Conservation (phyloP, 2,888 invertebrate species). For the Agonum fuliginosum region DNA sequence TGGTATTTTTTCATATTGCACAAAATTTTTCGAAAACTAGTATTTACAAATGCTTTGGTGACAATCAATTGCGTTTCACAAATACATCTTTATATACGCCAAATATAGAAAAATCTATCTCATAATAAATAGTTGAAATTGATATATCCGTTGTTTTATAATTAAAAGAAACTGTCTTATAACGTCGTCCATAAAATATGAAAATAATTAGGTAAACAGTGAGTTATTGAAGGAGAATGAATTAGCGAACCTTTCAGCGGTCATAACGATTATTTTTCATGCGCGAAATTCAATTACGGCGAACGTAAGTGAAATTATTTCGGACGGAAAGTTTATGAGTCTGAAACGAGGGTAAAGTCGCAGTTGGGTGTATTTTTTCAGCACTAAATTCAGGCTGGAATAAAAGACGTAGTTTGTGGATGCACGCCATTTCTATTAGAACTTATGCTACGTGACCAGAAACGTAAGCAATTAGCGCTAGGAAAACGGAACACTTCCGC, state of each 20-base stretch:
- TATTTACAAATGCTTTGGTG: too few species aligned
- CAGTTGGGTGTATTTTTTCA: slow-evolving; percentile 51
- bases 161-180: neutral
- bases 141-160: neutral
- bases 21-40: too few species aligned
- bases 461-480: slow-evolving; percentile 71
- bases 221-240: slow-evolving; percentile 49
- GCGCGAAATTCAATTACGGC: slow-evolving; percentile 56
- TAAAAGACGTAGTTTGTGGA: slow-evolving; percentile 63
- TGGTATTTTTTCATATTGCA: too few species aligned
- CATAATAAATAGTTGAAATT: too few species aligned
- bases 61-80: too few species aligned
- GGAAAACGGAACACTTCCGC: slow-evolving; percentile 60
- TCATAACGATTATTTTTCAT: slow-evolving; percentile 59
- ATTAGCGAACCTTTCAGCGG: slow-evolving; percentile 54
- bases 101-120: slow-evolving; percentile 17
- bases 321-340: slow-evolving; percentile 57
- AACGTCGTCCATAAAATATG: neutral
- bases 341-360: slow-evolving; percentile 52
- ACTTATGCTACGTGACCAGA: slow-evolving; percentile 70
- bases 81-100: too few species aligned
- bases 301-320: slow-evolving; percentile 59
- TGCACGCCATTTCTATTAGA: slow-evolving; percentile 69
- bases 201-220: slow-evolving; percentile 46
- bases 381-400: slow-evolving; percentile 53